Percentiles rank a stretch among this genome's conserved stretches.
These are phyloP conservation scores for Acanthosoma haemorrhoidale DNA, from an alignment of 2,888 invertebrate genomes.

Conservation along the genomic window DNA sequence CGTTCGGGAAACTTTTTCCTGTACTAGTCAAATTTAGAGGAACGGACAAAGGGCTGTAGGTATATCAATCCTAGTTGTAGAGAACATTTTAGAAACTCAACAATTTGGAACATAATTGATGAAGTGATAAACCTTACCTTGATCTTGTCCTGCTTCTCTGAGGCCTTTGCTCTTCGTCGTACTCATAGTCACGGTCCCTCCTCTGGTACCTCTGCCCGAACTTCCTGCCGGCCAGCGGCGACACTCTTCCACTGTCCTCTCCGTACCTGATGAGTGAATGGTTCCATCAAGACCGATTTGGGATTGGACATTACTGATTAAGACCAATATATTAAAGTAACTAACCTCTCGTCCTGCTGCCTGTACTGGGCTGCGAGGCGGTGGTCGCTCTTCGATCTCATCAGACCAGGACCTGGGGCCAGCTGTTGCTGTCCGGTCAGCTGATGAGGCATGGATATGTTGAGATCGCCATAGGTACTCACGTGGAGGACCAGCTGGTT, in stretches of 20 bases:
- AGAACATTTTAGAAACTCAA: too few relatives aligned
- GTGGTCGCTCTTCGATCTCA: constrained; percentile 90
- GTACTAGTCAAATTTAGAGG: too few relatives aligned
- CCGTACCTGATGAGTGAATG: constrained; percentile 49
- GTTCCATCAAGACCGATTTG: too few relatives aligned
- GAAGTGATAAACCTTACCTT: constrained; percentile 57
- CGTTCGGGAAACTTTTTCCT: too few relatives aligned
- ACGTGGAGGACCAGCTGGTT: constrained; percentile 84
- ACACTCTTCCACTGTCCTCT: constrained; percentile 50
- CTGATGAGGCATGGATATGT: constrained; percentile 62
- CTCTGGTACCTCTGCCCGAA: constrained; percentile 59
- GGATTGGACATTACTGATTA: neutral
- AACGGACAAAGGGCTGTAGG: too few relatives aligned
- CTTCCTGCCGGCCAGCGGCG: constrained; percentile 66
- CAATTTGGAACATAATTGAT: too few relatives aligned
- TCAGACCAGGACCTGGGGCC: constrained; percentile 56
- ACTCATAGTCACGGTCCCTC: constrained; percentile 44
- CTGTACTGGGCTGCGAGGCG: constrained; percentile 82
- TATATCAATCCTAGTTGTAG: too few relatives aligned
- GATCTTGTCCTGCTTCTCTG: constrained; percentile 55
- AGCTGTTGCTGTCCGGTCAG: constrained; percentile 48
- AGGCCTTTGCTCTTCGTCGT: constrained; percentile 49
- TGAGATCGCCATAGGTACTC: constrained; percentile 78
- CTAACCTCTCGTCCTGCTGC: constrained; percentile 68
- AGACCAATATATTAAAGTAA: too few relatives aligned